Evolutionary conservation across 30 jellyfish, hydroid and myxozoan species (phyloP), one percentile per base, ranked within the genome.

Genomic region (Clytia hemisphaerica): DNA sequence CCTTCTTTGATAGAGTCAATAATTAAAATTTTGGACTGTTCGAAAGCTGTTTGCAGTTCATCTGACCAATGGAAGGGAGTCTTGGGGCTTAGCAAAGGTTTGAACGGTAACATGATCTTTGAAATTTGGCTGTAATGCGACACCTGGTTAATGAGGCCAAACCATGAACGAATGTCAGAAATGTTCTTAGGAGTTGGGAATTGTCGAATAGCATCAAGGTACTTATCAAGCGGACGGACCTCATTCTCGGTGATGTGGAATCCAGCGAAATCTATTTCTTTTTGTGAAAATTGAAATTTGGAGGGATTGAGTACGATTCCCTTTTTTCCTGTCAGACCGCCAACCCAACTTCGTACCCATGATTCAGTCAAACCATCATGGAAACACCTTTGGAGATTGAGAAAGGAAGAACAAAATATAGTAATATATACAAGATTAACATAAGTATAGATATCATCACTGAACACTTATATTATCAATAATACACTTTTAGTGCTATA

Each of bases 91-190:
- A 77, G 84, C 7, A 65, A 59, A 19, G 76, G 55, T 24, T 54
- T 33, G 91, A 77, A 65, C 4, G 83, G 91, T 57, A 45, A 2
- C 69, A 55, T 55, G 24, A 55, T 55, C n/a, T 55, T 42, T 4
- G 29, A 22, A 28, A 55, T 36, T 55, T 55, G 24, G 69, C 29
- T 55, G 15, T 18, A n/a, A n/a, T n/a, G n/a, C n/a, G n/a, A n/a
- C n/a, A n/a, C n/a, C n/a, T n/a, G n/a, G n/a, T n/a, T n/a, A n/a
- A n/a, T n/a, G n/a, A n/a, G n/a, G n/a, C n/a, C n/a, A n/a, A n/a
- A n/a, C n/a, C n/a, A n/a, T n/a, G 69, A 36, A 19, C 69, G 36
- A 28, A 55, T 55, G 69, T 55, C 69, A 28, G 69, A 36, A 55
- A 55, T 55, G 50, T 36, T 19, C 31, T 55, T 55, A 21, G 70